phyloP scores from a whole-genome alignment of 2,888 invertebrate species.

The Mimas tiliae region DNA sequence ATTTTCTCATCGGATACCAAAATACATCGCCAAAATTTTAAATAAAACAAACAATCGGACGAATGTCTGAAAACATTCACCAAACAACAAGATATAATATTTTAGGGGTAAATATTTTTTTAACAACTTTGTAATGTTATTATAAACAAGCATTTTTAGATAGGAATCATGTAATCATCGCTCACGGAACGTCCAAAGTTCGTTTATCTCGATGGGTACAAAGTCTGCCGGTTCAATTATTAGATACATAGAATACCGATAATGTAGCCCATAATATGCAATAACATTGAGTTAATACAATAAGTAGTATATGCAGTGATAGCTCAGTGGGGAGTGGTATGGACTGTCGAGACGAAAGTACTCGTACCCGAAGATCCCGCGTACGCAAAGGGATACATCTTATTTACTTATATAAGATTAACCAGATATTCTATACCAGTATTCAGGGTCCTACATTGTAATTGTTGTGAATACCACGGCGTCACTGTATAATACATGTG shows the following conservation, averaged over 20 bases:
- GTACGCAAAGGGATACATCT: too few relatives aligned
- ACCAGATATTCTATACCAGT: neutral
- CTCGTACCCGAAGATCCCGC: too few relatives aligned
- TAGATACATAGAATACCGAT: neutral
- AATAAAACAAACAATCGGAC: too few relatives aligned
- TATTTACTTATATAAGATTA: too few relatives aligned
- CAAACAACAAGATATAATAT: conserved; percentile 3
- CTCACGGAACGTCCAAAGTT: neutral
- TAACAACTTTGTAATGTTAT: neutral
- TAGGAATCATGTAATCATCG: neutral
- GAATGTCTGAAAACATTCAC: neutral
- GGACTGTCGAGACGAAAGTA: too few relatives aligned
- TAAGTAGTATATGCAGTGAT: too few relatives aligned
- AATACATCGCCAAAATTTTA: too few relatives aligned
- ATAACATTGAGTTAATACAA: too few relatives aligned
- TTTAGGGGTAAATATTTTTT: neutral
- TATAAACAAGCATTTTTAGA: neutral
- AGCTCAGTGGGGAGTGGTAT: too few relatives aligned
- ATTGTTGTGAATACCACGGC: neutral
- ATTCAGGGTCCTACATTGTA: conserved; percentile 8
- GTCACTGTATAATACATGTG: conserved; percentile 1
- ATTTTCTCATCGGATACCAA: too few relatives aligned
- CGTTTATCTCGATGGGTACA: neutral
- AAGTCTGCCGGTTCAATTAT: neutral
- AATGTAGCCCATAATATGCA: neutral